Percentiles rank a stretch among this genome's conserved stretches.
phyloP scores from a whole-genome alignment of 1,140 invertebrate genomes.

The Triops longicaudatus region DNA sequence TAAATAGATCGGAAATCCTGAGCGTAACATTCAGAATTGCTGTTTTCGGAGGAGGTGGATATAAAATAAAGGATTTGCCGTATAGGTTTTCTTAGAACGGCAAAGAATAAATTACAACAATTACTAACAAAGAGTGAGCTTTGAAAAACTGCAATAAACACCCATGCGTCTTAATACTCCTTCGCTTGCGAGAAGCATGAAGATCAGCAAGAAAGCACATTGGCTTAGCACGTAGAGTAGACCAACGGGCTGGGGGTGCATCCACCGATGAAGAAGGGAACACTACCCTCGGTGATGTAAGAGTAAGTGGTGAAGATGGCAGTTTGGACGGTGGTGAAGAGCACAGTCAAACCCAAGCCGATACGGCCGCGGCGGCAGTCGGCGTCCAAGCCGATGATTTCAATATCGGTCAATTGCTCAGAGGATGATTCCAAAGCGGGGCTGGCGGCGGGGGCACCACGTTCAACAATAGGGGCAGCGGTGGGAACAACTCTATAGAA shows the following conservation, averaged over 20 bases:
- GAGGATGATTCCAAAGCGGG: neutral
- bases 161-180: neutral
- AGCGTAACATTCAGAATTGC: neutral
- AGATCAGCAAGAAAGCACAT: constrained; percentile 10
- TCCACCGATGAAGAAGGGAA: constrained; percentile 21
- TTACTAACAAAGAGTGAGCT: neutral
- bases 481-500: constrained; percentile 14
- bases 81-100: neutral
- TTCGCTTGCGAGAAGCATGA: neutral
- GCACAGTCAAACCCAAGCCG: constrained; percentile 21
- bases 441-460: neutral
- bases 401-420: constrained; percentile 17
- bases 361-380: constrained; percentile 17
- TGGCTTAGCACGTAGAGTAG: constrained; percentile 12
- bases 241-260: constrained; percentile 25
- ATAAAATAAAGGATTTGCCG: neutral
- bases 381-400: constrained; percentile 19
- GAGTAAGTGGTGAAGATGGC: constrained; percentile 2
- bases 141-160: neutral
- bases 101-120: constrained; percentile 7
- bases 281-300: constrained; percentile 3
- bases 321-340: constrained; percentile 21
- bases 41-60: neutral
- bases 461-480: neutral
- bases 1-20: neutral